phyloP scores from a whole-genome alignment of 2,113 vertebrate species.

The Cebidichthys violaceus region DNA sequence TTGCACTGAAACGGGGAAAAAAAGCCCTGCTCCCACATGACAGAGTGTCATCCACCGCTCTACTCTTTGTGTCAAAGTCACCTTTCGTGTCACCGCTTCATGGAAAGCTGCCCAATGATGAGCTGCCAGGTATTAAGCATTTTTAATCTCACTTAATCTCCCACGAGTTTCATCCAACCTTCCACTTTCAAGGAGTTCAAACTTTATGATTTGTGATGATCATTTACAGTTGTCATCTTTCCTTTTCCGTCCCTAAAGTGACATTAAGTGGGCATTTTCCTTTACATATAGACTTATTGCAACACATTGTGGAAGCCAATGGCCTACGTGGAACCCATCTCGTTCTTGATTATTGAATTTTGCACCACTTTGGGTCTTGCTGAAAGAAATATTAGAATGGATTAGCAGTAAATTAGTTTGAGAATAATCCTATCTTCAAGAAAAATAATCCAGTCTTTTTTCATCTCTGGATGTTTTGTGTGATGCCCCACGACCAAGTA shows the following conservation, averaged over 20 bases:
- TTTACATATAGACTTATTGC: constrained; percentile 1
- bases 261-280: constrained; percentile 29
- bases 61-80: constrained; percentile 79
- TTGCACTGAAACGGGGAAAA: constrained; percentile 5
- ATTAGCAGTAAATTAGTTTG: constrained; percentile 54
- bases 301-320: neutral
- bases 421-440: constrained; percentile 55
- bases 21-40: constrained; percentile 52
- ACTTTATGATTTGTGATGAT: constrained; percentile 72
- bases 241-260: constrained; percentile 44
- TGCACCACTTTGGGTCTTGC: constrained; percentile 9
- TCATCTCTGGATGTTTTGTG: constrained; percentile 32
- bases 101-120: constrained; percentile 78
- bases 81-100: constrained; percentile 79
- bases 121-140: constrained; percentile 82
- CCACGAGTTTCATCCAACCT: constrained; percentile 77
- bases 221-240: constrained; percentile 61
- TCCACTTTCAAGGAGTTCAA: constrained; percentile 76
- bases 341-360: constrained; percentile 36
- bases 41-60: constrained; percentile 56
- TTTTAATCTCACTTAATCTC: constrained; percentile 85
- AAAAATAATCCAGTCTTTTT: constrained; percentile 45
- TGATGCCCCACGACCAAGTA: constrained; percentile 36
- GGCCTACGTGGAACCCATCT: constrained; percentile 7
- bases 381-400: constrained; percentile 32